Base-by-base conservation (phyloP, 2,888 invertebrate species). In the Stenoptilia bipunctidactyla region DNA sequence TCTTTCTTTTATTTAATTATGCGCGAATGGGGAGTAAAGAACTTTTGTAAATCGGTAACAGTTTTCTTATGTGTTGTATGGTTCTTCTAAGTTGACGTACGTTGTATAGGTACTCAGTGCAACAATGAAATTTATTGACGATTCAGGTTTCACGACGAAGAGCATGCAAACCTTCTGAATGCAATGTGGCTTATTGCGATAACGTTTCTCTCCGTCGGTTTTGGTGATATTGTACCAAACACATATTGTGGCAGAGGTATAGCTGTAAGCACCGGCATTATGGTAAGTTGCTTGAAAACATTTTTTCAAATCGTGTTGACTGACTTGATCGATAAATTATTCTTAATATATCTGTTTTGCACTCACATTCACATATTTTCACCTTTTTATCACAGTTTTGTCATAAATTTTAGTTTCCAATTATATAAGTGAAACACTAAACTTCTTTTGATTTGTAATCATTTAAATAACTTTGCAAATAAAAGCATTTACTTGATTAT, bases 151-250 rank as follows among this genome's bases (percentile, higher is more conserved):
- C 97, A 98, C 87, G 97, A 98, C 74, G 95, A 95, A 86, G 96
- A 97, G 86, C 97, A 98, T 86, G 97, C 96, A 79, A 98, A 98
- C 88, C 92, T 98, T 74, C 90, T 97, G 80, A 98, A 98, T 88
- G 96, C 98, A 67, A 97, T 99, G 96, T 99, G 99, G 98, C 92
- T 99, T 85, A 98, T 99, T 83, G 97, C 98, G 70, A 98, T 99
- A 75, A 99, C 99, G 66, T 99, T 99, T 89, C 92, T 99, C 75
- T 98, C 98, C 86, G 97, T 99, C 71, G 99, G 99, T 77, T 99
- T 99, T 87, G 99, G 99, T 74, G 99, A 98, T 87, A 97, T 98
- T 79, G 98, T 99, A 76, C 99, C 99, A 77, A 98, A 98, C 87
- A 99, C 99, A 57, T 99, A 99, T 88, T 99, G 98, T 87, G 99